Evolutionary conservation across 2,113 vertebrate genomes (phyloP).

Genomic region (Myotis lucifugus): DNA sequence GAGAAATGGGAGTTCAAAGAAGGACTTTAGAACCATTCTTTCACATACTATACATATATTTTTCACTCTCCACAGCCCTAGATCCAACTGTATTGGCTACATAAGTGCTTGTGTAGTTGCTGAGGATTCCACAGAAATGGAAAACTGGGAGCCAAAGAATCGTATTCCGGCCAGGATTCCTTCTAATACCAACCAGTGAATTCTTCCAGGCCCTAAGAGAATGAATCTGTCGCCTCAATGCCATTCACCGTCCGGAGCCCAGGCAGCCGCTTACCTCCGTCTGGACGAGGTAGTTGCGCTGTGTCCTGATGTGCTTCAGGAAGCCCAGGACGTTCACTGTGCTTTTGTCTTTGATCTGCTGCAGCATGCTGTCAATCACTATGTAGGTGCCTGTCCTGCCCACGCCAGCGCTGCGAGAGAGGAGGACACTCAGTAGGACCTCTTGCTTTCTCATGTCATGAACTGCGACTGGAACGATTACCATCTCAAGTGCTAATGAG

Average conservation of each 20-base stretch:
- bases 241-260: not conserved
- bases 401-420: constrained; percentile 92
- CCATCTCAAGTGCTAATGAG: not conserved
- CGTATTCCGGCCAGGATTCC: not conserved
- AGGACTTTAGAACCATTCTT: not conserved
- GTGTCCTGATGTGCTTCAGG: constrained; percentile 97
- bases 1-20: not conserved
- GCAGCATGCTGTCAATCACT: constrained; percentile 99
- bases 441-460: not conserved
- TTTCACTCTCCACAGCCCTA: not conserved
- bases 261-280: constrained; percentile 91
- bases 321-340: constrained; percentile 97
- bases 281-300: constrained; percentile 98
- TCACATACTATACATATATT: not conserved
- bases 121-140: not conserved
- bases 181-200: not conserved
- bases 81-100: not conserved
- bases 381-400: constrained; percentile 99
- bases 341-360: constrained; percentile 98
- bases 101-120: not conserved
- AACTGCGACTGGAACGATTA: not conserved
- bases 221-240: not conserved
- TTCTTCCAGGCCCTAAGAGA: not conserved
- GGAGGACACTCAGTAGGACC: not conserved
- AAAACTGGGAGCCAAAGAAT: not conserved